A percentile compares a stretch with the other conserved stretches of the same genome.
phyloP scores from a whole-genome alignment of 2,888 invertebrate genomes.

The Andrena flavipes region DNA sequence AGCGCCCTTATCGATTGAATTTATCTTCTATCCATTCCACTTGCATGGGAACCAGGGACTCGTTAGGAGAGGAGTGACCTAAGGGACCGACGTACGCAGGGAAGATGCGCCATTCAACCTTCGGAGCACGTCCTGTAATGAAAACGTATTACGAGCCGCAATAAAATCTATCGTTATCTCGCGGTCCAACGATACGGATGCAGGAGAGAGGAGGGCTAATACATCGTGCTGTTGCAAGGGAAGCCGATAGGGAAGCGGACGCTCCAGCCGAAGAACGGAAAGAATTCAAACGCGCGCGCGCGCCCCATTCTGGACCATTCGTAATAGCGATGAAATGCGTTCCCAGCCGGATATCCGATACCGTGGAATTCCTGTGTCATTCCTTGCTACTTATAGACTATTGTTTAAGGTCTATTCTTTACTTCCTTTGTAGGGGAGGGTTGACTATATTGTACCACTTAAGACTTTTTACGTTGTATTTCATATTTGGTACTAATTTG shows the following conservation, averaged over 20 bases:
- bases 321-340: constrained; percentile 30
- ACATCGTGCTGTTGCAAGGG: constrained; percentile 6
- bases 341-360: constrained; percentile 39
- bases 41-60: constrained; percentile 53
- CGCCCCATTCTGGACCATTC: constrained; percentile 24
- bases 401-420: no score
- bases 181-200: constrained; percentile 31
- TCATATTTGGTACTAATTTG: no score
- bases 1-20: constrained; percentile 53
- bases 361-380: constrained; percentile 12
- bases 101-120: constrained; percentile 57
- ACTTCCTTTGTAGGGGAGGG: no score
- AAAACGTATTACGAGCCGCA: constrained; percentile 54
- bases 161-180: constrained; percentile 65
- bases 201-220: constrained; percentile 23
- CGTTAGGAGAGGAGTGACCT: constrained; percentile 56
- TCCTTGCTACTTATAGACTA: no score
- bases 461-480: no score
- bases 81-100: constrained; percentile 46
- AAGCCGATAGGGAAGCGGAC: constrained; percentile 14
- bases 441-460: no score
- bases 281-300: constrained; percentile 26
- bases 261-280: constrained; percentile 12
- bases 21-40: constrained; percentile 57
- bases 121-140: constrained; percentile 51